Base-by-base conservation (phyloP, 2,113 vertebrate species). In the Pristiophorus japonicus region DNA sequence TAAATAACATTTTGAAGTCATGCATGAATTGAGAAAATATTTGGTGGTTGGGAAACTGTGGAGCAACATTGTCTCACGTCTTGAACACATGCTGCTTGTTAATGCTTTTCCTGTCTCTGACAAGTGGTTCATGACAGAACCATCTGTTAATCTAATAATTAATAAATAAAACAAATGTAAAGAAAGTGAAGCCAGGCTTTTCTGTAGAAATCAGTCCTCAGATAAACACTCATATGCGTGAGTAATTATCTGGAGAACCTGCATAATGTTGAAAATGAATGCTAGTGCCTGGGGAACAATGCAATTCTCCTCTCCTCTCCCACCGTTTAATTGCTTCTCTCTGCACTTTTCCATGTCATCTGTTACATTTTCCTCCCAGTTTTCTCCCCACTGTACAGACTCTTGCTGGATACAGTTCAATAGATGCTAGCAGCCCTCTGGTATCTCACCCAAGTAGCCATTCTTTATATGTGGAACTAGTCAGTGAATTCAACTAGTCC, bases 151-250 rank as follows among this genome's bases (percentile, higher is more conserved):
- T 63, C 88, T 18, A 65, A 65, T 38, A 92, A 90, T 90, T 18
- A 90, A 92, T 92, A 92, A n/a, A 92, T 63, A n/a, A 92, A 92
- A 92, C 18, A 7, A 91, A 91, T 34, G 88, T 59, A 62, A 62
- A 91, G 85, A 59, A 51, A 88, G 47, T 55, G 85, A 38, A 22
- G 34, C 3, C 55, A 91, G 88, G 34, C 34, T 91, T 91, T 91
- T n/a, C 59, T 16, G 4, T 63, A 62, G 55, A 91, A 91, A 63
- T n/a, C 34, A 65, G 38, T 92, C 34, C 34, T 92, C 16, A 18
- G 34, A 63, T 38, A 62, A 38, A 92, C 59, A 92, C 38, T 81
- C 78, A 38, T 34, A 59, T 59, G 12, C 27, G 30, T 88, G 47
- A 55, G 42, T 85, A 85, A 47, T 85, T 84, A 34, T 88, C 85